Evolutionary conservation across 2,888 invertebrate species (phyloP).

Genomic region (Chesias legatella): DNA sequence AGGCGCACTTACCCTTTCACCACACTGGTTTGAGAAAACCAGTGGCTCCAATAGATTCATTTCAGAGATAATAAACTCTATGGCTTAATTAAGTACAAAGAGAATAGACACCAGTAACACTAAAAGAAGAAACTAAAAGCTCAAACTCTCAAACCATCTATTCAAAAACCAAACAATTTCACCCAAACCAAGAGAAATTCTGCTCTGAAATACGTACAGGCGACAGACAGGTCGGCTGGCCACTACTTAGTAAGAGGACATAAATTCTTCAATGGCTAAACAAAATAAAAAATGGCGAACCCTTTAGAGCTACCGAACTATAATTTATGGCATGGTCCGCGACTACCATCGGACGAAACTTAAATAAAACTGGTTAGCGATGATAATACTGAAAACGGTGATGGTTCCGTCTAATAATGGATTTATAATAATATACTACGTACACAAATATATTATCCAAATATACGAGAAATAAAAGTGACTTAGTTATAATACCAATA

Average conservation of each 20-base stretch:
- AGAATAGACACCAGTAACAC: no score
- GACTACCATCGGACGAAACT: constrained; percentile 62
- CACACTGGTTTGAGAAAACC: no score
- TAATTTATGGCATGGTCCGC: constrained; percentile 74
- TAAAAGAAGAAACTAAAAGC: no score
- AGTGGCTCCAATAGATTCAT: no score
- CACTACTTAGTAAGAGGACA: constrained; percentile 79
- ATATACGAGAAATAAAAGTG: no score
- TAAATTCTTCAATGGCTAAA: constrained; percentile 79
- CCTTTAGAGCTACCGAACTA: constrained; percentile 81
- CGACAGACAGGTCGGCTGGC: constrained; percentile 58
- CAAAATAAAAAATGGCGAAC: constrained; percentile 71
- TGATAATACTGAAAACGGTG: background rate
- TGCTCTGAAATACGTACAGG: constrained; percentile 3
- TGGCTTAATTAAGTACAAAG: no score
- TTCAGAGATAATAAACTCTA: no score
- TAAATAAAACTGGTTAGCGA: constrained; percentile 45
- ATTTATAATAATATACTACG: background rate
- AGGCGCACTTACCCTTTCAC: no score
- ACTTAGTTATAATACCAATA: no score
- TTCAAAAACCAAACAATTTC: background rate
- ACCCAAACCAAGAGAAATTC: background rate
- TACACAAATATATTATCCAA: no score
- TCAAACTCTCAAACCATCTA: no score
- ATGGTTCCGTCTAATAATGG: constrained; percentile 17